Evolutionary conservation across 2,888 invertebrate species (phyloP), one percentile per base, ranked within the genome.

Genomic region (Drosophila affinis): DNA sequence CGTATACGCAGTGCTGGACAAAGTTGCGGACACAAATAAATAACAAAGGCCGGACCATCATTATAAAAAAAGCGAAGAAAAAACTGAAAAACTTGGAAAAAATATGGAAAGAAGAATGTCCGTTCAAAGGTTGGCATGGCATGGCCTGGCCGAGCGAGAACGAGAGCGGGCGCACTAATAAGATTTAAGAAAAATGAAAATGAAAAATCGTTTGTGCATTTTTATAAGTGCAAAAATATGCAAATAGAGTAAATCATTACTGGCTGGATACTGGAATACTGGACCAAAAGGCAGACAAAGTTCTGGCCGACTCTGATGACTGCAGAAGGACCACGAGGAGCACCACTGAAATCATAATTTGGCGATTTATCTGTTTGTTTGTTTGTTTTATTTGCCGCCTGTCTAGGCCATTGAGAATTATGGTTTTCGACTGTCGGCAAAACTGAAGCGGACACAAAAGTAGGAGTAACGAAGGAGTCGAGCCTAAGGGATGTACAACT

Each of bases 161-260:
- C 72, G 24, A 72, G 60, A 39, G 39, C 72, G 27, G 75, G 60
- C 77, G 75, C 79, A 81, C 89, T 89, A 89, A 88, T 88, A 88
- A 88, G 81, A 89, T 88, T 82, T 77, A 78, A 88, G 79, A 72
- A 82, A 82, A 72, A 72, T 72, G 88, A 88, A 81, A 89, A 89
- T 89, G 89, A 89, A 88, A 89, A 89, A 90, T 89, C 88, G 89
- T 88, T 89, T 89, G 85, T 84, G 87, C 87, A 84, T 88, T 82
- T 87, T 87, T 86, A 75, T 79, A 84, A 87, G 90, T 88, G 89
- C 89, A 87, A 89, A 90, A 91, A 90, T 90, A 90, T 90, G 90
- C 90, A 90, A 90, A 90, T 90, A 83, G 78, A 81, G 90, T 90
- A 90, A 90, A 90, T 89, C 89, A 90, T 90, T 90, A 89, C 61